Evolutionary conservation across 2,113 vertebrate species (phyloP).

Genomic region (Copsychus sechellarum): DNA sequence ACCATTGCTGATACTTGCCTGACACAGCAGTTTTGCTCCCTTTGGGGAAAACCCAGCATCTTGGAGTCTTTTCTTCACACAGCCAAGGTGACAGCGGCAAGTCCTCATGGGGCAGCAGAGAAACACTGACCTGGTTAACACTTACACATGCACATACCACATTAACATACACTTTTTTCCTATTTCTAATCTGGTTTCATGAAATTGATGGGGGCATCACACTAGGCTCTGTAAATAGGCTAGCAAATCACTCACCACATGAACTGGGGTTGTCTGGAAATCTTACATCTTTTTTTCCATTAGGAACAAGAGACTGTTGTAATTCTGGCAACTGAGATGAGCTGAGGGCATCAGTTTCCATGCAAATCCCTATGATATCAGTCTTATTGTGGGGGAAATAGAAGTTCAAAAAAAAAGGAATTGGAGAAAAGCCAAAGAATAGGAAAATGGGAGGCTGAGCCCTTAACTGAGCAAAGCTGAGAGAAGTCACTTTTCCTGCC

Average conservation of each 20-base stretch:
- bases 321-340: slow-evolving; percentile 15
- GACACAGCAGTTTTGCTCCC: not conserved
- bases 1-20: not conserved
- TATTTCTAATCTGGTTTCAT: not conserved
- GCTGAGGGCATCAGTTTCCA: slow-evolving; percentile 8
- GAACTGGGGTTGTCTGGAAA: not conserved
- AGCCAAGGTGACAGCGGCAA: not conserved
- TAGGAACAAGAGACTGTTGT: slow-evolving; percentile 22
- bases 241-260: not conserved
- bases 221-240: not conserved
- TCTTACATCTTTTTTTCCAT: slow-evolving; percentile 28
- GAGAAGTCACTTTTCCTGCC: not conserved
- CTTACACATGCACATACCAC: fast-evolving
- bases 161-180: not conserved
- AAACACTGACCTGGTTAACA: not conserved
- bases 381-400: not conserved
- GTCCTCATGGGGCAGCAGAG: not conserved
- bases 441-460: not conserved
- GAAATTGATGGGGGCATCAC: not conserved
- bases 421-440: not conserved
- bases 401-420: not conserved
- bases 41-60: not conserved
- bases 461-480: not conserved
- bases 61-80: not conserved
- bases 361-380: slow-evolving; percentile 34